phyloP scores from a whole-genome alignment of 2,113 vertebrate genomes.

The Struthidea cinerea region DNA sequence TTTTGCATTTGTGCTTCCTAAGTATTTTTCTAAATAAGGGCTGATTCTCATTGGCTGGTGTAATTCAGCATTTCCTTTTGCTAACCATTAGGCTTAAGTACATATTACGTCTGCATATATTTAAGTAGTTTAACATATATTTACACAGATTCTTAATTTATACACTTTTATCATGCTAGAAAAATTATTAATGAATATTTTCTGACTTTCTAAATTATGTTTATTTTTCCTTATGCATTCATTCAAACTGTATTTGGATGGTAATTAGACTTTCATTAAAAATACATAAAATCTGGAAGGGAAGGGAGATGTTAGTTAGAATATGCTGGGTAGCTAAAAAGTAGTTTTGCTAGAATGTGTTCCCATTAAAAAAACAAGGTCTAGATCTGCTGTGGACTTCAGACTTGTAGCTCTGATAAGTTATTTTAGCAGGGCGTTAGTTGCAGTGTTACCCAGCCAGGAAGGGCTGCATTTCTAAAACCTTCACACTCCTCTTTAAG shows the following conservation, averaged over 20 bases:
- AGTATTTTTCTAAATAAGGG: slow-evolving; percentile 8
- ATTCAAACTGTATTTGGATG: background rate
- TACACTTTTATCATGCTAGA: background rate
- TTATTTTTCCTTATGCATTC: slow-evolving; percentile 1
- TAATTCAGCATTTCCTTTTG: background rate
- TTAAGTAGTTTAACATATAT: background rate
- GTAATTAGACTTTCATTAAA: slow-evolving; percentile 16
- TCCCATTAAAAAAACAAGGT: background rate
- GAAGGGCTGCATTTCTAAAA: background rate
- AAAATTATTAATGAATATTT: slow-evolving; percentile 41
- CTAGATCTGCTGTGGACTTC: background rate
- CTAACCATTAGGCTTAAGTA: background rate
- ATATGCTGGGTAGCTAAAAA: background rate
- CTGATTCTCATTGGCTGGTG: background rate
- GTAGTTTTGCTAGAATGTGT: background rate
- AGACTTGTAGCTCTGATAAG: background rate
- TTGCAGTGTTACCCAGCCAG: background rate
- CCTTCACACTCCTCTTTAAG: background rate
- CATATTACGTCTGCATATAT: background rate
- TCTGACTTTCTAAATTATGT: background rate
- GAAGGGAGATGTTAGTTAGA: background rate
- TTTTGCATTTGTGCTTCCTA: slow-evolving; percentile 27
- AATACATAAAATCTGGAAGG: background rate
- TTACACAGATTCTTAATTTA: slow-evolving; percentile 1
- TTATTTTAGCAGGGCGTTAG: background rate